Percentiles rank a stretch among this genome's conserved stretches.
Conservation (phyloP, 2,888 invertebrate genomes). For the Macrosiphum euphorbiae region DNA sequence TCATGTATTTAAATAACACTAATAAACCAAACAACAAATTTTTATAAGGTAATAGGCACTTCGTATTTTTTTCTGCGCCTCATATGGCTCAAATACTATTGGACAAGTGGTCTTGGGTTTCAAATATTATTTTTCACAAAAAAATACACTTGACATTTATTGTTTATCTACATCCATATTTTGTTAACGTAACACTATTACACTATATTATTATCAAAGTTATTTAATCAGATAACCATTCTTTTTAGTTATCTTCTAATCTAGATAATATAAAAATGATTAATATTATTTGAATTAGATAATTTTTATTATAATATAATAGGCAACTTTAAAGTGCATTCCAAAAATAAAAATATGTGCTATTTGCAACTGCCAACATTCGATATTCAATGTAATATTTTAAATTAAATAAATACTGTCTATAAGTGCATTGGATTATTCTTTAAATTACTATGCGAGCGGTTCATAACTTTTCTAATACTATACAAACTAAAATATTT, state of each 20-base stretch:
- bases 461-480: not conserved
- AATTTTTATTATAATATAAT: no score
- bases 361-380: not conserved
- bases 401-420: not conserved
- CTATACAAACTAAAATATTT: not conserved
- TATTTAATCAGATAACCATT: not conserved
- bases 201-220: not conserved
- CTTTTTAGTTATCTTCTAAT: not conserved
- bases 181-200: not conserved
- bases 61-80: not conserved
- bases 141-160: not conserved
- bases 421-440: not conserved
- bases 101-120: not conserved
- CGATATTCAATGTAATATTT: not conserved
- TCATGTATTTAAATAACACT: not conserved
- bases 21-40: not conserved
- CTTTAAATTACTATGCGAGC: not conserved
- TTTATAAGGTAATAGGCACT: not conserved
- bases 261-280: not conserved
- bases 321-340: not conserved
- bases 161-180: not conserved
- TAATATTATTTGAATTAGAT: not conserved
- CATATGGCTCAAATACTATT: not conserved
- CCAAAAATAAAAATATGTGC: not conserved
- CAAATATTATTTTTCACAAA: not conserved